Evolutionary conservation across 2,888 invertebrate species (phyloP).

Genomic region (Amaurobius ferox): DNA sequence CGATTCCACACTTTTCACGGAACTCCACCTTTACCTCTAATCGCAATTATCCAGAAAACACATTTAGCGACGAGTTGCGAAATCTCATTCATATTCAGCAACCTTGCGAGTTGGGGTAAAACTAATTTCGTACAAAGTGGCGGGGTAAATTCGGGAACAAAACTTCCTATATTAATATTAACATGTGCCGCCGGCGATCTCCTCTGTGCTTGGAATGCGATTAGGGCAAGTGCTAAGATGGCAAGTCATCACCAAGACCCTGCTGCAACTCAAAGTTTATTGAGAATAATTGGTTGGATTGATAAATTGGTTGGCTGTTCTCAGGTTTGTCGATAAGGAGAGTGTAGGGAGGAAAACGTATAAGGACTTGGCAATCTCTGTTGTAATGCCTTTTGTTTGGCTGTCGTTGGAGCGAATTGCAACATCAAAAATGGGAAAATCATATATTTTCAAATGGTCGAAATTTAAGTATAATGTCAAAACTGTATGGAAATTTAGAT

Average conservation of each 20-base stretch:
- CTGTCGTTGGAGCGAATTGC: too few species aligned
- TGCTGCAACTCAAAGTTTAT: neutral
- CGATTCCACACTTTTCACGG: too few species aligned
- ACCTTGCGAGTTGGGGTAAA: neutral
- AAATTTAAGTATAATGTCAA: too few species aligned
- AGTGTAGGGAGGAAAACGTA: too few species aligned
- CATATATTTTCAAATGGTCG: too few species aligned
- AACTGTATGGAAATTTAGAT: too few species aligned
- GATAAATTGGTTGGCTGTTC: neutral
- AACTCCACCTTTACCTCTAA: neutral
- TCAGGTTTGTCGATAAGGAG: too few species aligned
- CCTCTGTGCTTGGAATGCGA: neutral
- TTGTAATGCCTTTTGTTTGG: too few species aligned
- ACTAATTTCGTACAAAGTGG: neutral
- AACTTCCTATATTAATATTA: conserved; percentile 2
- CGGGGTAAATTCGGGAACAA: neutral
- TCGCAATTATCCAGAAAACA: neutral
- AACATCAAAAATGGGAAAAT: too few species aligned
- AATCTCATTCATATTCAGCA: neutral
- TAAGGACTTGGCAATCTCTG: too few species aligned
- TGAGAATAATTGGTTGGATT: neutral
- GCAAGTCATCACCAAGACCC: neutral
- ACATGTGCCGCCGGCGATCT: neutral
- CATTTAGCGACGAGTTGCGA: neutral
- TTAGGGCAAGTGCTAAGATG: neutral